Evolutionary conservation across 1,140 invertebrate genomes (phyloP), one percentile per base, ranked within the genome.

Genomic region (Antheraea pernyi): DNA sequence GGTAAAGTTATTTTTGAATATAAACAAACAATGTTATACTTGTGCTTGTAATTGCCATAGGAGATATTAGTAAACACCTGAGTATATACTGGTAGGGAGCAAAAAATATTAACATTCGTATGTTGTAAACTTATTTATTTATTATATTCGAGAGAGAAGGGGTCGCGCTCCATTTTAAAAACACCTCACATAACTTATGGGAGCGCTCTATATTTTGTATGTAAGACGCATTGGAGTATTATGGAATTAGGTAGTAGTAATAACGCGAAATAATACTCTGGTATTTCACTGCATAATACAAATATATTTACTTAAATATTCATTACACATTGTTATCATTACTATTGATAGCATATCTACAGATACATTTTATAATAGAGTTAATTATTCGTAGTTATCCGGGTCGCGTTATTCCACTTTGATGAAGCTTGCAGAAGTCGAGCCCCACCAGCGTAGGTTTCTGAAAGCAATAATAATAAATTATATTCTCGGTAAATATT

Each of bases 351-450:
- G 16, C 13, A 16, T 53, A 16, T 16, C 46, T 53, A 53, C 46
- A 13, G 46, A 53, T 53, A 53, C 46, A 53, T 16, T n/a, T 53
- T 53, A 53, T 53, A n/a, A 53, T 16, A 16, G 10, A 2, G 7
- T 53, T 53, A 53, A 53, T 53, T 53, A 53, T 7, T 53, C 6
- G 46, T 53, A 53, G 16, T 16, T 53, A 53, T 53, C 46, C 46
- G 16, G 13, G 46, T 53, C 13, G 16, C 13, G 2, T 69, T 74
- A 80, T 22, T 80, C 76, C 65, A 74, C 71, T 70, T 80, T 80
- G 65, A 76, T 73, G 18, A 71, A 65, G 18, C 69, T 74, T 53
- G 69, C 30, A 65, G 65, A 67, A 66, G 67, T 59, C 5, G 70
- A 13, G 10, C 65, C 19, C 70, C 69, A 71, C 71, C 71, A 76